Conservation (phyloP, 2,113 vertebrate species). For the Suncus etruscus region DNA sequence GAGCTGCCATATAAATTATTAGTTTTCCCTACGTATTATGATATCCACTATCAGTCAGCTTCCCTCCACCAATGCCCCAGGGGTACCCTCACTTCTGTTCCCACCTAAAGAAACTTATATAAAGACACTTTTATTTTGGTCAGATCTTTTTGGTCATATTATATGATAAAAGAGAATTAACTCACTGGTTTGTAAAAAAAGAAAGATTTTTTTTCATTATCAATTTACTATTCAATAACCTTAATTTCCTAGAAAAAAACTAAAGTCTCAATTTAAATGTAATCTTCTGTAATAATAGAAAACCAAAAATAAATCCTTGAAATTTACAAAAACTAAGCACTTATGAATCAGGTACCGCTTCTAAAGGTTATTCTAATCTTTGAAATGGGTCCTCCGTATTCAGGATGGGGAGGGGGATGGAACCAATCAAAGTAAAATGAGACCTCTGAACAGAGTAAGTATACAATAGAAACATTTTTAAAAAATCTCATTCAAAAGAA, state of each 20-base stretch:
- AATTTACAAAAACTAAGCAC: background rate
- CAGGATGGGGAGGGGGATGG: background rate
- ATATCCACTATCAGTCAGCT: too few relatives aligned
- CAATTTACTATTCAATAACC: constrained; percentile 31
- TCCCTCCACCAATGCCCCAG: too few relatives aligned
- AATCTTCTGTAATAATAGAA: constrained; percentile 8
- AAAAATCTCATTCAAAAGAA: constrained; percentile 19
- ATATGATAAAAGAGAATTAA: constrained; percentile 32
- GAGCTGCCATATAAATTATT: too few relatives aligned
- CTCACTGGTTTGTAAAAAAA: constrained; percentile 18
- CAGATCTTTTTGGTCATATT: constrained; percentile 16
- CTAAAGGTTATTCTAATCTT: background rate
- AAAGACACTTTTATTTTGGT: background rate
- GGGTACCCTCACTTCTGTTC: too few relatives aligned
- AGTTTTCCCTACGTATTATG: too few relatives aligned
- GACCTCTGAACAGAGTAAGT: background rate
- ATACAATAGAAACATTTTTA: background rate
- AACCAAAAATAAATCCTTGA: background rate
- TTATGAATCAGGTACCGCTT: constrained; percentile 16
- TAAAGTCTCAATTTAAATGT: background rate
- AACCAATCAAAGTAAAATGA: background rate
- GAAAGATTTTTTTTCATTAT: constrained; percentile 16
- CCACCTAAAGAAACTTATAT: too few relatives aligned
- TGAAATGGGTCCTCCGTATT: background rate
- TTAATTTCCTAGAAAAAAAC: constrained; percentile 50